A percentile compares a stretch with the other conserved stretches of the same genome.
phyloP scores from a whole-genome alignment of 2,113 vertebrate species.

The Macaca fascicularis region T2T-MFA8v1.1 NC_088378.1:151934501-151935000 shows the following conservation, averaged over 20 bases:
- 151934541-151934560: neutral
- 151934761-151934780: neutral
- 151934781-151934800: neutral
- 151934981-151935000: neutral
- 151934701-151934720: neutral
- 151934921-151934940: neutral
- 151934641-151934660: neutral
- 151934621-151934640: neutral
- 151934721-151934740: neutral
- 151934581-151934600: neutral
- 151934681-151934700: neutral
- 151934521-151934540: neutral
- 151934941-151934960: neutral
- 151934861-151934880: neutral
- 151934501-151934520: constrained; percentile 23
- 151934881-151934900: neutral
- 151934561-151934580: neutral
- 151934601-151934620: neutral
- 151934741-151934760: neutral
- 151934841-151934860: fast-evolving
- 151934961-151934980: neutral
- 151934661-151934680: neutral
- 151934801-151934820: constrained; percentile 2
- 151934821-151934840: neutral
- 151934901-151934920: neutral